Evolutionary conservation across 1,140 invertebrate genomes (phyloP).

Genomic region (Drosophila elegans): DNA sequence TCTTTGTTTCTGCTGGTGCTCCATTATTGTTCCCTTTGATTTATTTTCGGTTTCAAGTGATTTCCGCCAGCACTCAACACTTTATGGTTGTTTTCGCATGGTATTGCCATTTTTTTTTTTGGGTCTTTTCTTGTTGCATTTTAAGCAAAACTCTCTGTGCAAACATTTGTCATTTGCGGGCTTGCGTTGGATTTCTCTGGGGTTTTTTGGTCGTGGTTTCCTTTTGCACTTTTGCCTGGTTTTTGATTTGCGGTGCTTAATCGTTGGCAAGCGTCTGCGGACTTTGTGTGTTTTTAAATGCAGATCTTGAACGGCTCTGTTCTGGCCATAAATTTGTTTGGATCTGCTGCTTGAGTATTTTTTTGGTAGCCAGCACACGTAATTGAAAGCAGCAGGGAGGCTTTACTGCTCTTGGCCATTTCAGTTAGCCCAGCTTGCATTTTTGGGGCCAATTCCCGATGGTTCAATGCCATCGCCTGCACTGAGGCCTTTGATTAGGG

Average conservation of each 20-base stretch:
- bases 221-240: conserved; percentile 41
- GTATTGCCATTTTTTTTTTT: conserved; percentile 39
- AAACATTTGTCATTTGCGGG: conserved; percentile 76
- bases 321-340: conserved; percentile 71
- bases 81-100: conserved; percentile 63
- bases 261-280: conserved; percentile 72
- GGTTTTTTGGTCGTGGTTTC: conserved; percentile 31
- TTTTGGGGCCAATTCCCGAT: conserved; percentile 49
- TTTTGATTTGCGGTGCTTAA: conserved; percentile 79
- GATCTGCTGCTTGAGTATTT: conserved; percentile 7
- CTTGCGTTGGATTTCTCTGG: conserved; percentile 36
- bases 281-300: conserved; percentile 52
- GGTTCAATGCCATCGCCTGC: conserved; percentile 68
- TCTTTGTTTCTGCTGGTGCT: conserved; percentile 50
- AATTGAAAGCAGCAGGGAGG: conserved; percentile 78
- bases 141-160: conserved; percentile 44
- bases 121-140: conserved; percentile 41
- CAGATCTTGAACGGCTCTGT: conserved; percentile 40
- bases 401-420: conserved; percentile 20
- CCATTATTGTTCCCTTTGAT: conserved; percentile 80
- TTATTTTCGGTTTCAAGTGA: conserved; percentile 81
- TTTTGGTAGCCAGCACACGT: conserved; percentile 46
- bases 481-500: conserved; percentile 65
- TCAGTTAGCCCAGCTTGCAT: conserved; percentile 34
- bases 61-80: conserved; percentile 79